phyloP scores from a whole-genome alignment of 1,140 invertebrate genomes.

The Apolygus lucorum region DNA sequence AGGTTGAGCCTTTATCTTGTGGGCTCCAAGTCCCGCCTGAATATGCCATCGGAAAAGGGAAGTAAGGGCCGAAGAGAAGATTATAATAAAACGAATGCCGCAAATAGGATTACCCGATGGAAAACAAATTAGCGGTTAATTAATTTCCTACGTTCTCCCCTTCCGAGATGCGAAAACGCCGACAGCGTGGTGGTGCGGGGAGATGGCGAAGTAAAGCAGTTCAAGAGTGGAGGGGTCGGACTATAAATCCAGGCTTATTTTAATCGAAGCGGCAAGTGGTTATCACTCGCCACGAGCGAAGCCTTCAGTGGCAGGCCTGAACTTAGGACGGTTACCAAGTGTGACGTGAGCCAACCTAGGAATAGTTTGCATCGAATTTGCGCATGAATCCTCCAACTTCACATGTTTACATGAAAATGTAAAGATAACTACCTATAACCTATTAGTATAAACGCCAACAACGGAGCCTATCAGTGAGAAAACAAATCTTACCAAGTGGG shows the following conservation, averaged over 20 bases:
- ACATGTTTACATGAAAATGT: no score
- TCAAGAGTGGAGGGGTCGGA: not conserved
- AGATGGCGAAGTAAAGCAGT: not conserved
- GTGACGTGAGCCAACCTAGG: no score
- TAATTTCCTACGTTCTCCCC: constrained; percentile 10
- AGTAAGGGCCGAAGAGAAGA: not conserved
- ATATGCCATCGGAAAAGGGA: not conserved
- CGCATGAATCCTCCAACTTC: no score
- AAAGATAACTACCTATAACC: no score
- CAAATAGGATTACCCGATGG: not conserved
- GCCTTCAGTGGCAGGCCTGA: no score
- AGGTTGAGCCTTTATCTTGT: not conserved
- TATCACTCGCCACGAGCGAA: no score
- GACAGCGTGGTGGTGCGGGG: no score
- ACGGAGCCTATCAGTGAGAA: no score
- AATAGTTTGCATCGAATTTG: no score
- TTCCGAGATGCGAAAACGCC: not conserved
- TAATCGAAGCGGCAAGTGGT: constrained; percentile 21
- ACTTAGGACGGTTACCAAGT: no score
- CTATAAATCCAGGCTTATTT: constrained; percentile 26
- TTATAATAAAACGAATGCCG: not conserved
- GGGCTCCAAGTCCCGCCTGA: not conserved
- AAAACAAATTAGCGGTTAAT: constrained; percentile 26
- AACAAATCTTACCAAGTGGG: no score
- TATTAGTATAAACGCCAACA: no score